Base-by-base conservation (phyloP, 1,140 invertebrate genomes). In the Drosophila teissieri region DNA sequence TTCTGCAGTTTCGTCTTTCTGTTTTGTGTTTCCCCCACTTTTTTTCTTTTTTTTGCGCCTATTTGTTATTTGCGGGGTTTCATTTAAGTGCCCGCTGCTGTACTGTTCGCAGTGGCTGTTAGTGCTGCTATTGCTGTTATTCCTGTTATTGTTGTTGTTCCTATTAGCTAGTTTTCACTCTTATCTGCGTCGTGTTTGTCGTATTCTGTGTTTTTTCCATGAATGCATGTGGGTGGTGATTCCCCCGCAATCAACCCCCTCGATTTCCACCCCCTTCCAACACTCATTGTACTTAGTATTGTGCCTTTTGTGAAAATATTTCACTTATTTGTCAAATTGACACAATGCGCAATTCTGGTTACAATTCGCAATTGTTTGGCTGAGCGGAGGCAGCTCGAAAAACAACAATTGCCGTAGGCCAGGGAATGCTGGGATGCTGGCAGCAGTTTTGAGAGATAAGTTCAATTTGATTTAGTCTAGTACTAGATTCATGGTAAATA, bases 311-410 rank as follows among this genome's bases (percentile, higher is more conserved):
- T 77, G 73, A 34, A 72, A 78, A 62, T 78, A 78, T 78, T 78
- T 78, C 74, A 78, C 78, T 78, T 78, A 78, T 78, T 78, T 78
- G 65, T 78, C 75, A 78, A 78, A 78, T 78, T 72, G 75, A 78
- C 75, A 78, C 75, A 78, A 78, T 78, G 74, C 75, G 75, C 75
- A 70, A 72, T 78, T 78, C 54, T 54, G 54, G 45, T 58, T 40
- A 60, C 63, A 77, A 74, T 74, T 76, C 24, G 34, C 70, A 74
- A 74, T 76, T 76, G 40, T 62, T 62, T 53, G 34, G 31, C 69
- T 42, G 15, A 15, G 49, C 69, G 44, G 27, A 15, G 42, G 19
- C 19, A 19, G 19, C 19, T 2, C 19, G 1, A 19, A 56, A 34
- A 39, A 73, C 52, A 73, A 60, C 64, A 70, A 73, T 49, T 62